Evolutionary conservation across 2,113 vertebrate species (phyloP).

Genomic region (Climacteris rufus): DNA sequence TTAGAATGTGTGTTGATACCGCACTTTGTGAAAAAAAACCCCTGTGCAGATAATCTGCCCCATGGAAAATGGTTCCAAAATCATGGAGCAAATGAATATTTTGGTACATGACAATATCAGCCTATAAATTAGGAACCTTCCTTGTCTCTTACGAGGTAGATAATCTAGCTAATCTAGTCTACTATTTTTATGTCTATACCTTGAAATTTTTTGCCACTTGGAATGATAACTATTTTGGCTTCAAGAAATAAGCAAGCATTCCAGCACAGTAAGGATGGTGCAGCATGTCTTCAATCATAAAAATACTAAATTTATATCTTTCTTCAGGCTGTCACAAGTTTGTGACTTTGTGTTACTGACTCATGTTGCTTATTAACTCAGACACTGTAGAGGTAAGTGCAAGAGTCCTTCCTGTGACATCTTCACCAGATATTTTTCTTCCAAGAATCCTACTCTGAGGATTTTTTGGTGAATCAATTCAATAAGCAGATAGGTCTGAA

Average conservation of each 20-base stretch:
- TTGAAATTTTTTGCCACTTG: neutral
- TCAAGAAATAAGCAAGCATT: neutral
- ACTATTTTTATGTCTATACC: fast-evolving
- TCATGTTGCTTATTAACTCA: neutral
- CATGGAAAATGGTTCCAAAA: neutral
- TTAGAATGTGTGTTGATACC: neutral
- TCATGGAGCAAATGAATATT: neutral
- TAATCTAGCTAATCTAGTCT: neutral
- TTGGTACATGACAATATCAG: neutral
- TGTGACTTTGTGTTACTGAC: neutral
- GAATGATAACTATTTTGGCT: neutral
- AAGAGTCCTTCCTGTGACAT: neutral
- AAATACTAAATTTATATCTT: neutral
- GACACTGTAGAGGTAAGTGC: neutral
- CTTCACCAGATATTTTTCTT: neutral
- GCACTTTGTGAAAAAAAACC: neutral
- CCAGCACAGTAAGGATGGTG: neutral
- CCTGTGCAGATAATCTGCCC: neutral
- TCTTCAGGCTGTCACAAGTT: neutral
- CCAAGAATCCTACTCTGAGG: neutral
- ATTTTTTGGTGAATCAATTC: neutral
- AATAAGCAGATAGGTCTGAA: fast-evolving
- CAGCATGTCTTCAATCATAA: neutral
- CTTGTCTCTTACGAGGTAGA: neutral
- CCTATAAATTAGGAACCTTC: neutral